Percentiles rank a stretch among this genome's conserved stretches.
Evolutionary conservation across 2,113 vertebrate species (phyloP).

Genomic region (Neofelis nebulosa): DNA sequence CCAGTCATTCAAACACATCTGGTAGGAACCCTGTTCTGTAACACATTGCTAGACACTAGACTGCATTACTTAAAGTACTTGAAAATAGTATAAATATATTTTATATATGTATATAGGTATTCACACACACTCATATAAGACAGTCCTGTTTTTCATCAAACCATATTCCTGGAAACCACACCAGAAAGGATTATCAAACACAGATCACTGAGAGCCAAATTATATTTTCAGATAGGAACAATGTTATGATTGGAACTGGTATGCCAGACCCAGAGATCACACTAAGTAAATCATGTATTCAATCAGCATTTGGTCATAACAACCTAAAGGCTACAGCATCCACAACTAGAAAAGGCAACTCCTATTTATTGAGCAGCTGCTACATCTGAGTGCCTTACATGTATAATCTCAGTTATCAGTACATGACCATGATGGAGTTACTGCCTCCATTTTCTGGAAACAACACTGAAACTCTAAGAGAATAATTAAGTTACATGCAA

Average conservation of each 20-base stretch:
- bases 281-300: constrained; percentile 55
- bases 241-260: constrained; percentile 24
- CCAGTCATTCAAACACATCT: constrained; percentile 79
- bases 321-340: neutral
- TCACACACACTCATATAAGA: constrained; percentile 44
- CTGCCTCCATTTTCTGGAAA: neutral
- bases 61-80: constrained; percentile 63
- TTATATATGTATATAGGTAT: constrained; percentile 26
- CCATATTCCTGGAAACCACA: constrained; percentile 39
- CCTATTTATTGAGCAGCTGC: constrained; percentile 1
- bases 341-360: neutral
- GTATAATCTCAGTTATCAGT: neutral
- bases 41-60: constrained; percentile 65
- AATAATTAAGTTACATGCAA: neutral
- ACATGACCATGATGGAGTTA: neutral
- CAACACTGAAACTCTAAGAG: neutral
- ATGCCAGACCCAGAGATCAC: neutral
- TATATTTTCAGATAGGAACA: constrained; percentile 48
- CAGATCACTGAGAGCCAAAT: constrained; percentile 38
- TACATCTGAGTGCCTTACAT: neutral
- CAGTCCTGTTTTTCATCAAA: constrained; percentile 57
- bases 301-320: constrained; percentile 29
- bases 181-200: constrained; percentile 56
- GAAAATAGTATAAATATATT: constrained; percentile 59
- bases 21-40: constrained; percentile 66